phyloP scores from a whole-genome alignment of 2,113 vertebrate species.

The Oryzias celebensis region DNA sequence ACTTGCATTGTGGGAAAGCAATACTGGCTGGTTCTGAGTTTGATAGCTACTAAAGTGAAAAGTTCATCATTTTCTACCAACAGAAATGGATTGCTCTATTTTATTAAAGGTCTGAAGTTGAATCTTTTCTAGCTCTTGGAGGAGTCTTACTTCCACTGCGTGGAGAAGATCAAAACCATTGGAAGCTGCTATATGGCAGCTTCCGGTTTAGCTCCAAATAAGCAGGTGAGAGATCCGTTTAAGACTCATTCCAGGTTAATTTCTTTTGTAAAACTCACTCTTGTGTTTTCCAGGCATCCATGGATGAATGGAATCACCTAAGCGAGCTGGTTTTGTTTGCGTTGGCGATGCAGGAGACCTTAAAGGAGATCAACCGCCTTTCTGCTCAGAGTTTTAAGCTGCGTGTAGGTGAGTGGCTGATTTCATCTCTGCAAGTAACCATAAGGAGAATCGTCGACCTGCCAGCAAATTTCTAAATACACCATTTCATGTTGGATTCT shows the following conservation, averaged over 20 bases:
- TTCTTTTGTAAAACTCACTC: no score
- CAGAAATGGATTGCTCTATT: no score
- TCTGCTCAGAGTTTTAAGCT: conserved; percentile 91
- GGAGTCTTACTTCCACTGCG: conserved; percentile 91
- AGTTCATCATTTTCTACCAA: no score
- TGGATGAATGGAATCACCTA: conserved; percentile 91
- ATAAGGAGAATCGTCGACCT: not conserved
- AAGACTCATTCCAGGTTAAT: no score
- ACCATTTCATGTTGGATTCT: not conserved
- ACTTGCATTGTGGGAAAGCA: not conserved
- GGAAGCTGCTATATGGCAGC: conserved; percentile 97
- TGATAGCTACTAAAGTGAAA: no score
- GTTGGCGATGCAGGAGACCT: conserved; percentile 90
- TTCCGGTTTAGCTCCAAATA: conserved; percentile 91
- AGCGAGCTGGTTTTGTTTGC: conserved; percentile 95
- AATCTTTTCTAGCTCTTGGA: conserved; percentile 81
- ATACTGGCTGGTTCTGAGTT: no score
- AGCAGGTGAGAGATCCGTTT: conserved; percentile 78
- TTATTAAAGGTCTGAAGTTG: no score
- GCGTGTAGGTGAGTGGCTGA: conserved; percentile 84
- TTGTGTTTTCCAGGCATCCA: conserved; percentile 71
- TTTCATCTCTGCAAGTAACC: not conserved
- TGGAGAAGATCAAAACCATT: conserved; percentile 98
- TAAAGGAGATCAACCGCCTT: conserved; percentile 91
- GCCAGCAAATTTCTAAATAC: not conserved